phyloP scores from a whole-genome alignment of 2,113 vertebrate species.

The Gymnobelideus leadbeateri region DNA sequence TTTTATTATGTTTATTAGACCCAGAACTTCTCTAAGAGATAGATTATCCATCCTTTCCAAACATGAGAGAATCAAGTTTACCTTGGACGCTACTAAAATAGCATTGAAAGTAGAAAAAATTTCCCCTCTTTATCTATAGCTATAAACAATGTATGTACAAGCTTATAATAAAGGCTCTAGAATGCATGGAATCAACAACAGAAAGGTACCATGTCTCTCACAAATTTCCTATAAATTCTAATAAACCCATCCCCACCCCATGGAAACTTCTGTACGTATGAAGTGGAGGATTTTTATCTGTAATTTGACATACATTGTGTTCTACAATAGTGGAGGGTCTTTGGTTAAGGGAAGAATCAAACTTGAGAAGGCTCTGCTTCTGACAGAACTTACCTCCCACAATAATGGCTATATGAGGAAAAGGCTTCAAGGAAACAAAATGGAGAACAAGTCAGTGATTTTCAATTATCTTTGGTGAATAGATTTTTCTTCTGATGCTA shows the following conservation, averaged over 20 bases:
- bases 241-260: constrained; percentile 29
- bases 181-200: background rate
- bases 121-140: background rate
- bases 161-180: background rate
- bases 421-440: constrained; percentile 47
- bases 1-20: background rate
- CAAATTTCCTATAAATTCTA: constrained; percentile 38
- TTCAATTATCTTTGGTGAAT: constrained; percentile 74
- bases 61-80: background rate
- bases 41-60: constrained; percentile 21
- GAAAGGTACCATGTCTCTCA: background rate
- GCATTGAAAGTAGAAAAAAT: constrained; percentile 13
- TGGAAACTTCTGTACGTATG: constrained; percentile 5
- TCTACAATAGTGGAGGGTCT: constrained; percentile 41
- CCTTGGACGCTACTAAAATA: background rate
- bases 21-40: background rate
- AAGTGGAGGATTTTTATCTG: constrained; percentile 63
- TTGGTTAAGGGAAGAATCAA: constrained; percentile 59
- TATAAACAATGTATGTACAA: background rate
- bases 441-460: constrained; percentile 59
- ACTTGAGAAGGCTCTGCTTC: constrained; percentile 61
- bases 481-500: constrained; percentile 68
- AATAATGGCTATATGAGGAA: constrained; percentile 60
- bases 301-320: constrained; percentile 62
- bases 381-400: constrained; percentile 51